phyloP scores from a whole-genome alignment of 2,888 invertebrate genomes.

The Pimpla rufipes region DNA sequence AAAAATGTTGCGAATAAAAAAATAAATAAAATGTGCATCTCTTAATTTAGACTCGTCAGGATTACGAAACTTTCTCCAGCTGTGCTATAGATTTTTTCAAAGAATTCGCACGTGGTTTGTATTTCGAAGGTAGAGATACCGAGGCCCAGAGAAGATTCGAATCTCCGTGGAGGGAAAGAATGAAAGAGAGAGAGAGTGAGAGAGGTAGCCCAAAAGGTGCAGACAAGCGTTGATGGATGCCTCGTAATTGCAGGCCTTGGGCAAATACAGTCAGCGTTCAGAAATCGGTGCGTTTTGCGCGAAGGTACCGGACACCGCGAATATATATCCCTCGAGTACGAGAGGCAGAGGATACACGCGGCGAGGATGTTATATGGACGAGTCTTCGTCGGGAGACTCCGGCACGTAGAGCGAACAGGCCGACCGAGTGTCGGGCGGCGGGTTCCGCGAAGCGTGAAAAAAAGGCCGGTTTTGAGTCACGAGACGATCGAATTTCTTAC shows the following conservation, averaged over 20 bases:
- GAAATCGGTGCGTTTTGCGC: constrained; percentile 58
- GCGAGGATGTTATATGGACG: no score
- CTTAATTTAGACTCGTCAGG: no score
- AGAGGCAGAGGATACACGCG: constrained; percentile 10
- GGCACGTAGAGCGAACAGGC: neutral
- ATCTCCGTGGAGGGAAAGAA: neutral
- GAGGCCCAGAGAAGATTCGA: constrained; percentile 13
- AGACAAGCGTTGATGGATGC: constrained; percentile 73
- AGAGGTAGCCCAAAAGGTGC: constrained; percentile 67
- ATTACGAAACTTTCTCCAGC: no score
- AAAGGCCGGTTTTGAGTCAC: constrained; percentile 48
- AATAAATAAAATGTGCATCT: no score
- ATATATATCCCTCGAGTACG: constrained; percentile 50
- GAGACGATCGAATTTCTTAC: constrained; percentile 51
- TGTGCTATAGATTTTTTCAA: constrained; percentile 1
- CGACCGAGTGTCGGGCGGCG: no score
- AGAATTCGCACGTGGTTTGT: constrained; percentile 21
- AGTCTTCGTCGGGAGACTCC: neutral
- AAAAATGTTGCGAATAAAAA: neutral
- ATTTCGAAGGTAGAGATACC: neutral
- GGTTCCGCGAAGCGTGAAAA: constrained; percentile 50
- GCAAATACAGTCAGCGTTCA: constrained; percentile 67
- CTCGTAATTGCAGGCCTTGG: constrained; percentile 72
- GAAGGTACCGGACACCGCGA: constrained; percentile 24
- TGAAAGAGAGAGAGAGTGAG: constrained; percentile 16